Base-by-base conservation (phyloP, 2,113 vertebrate species). In the Condylura cristata region DNA sequence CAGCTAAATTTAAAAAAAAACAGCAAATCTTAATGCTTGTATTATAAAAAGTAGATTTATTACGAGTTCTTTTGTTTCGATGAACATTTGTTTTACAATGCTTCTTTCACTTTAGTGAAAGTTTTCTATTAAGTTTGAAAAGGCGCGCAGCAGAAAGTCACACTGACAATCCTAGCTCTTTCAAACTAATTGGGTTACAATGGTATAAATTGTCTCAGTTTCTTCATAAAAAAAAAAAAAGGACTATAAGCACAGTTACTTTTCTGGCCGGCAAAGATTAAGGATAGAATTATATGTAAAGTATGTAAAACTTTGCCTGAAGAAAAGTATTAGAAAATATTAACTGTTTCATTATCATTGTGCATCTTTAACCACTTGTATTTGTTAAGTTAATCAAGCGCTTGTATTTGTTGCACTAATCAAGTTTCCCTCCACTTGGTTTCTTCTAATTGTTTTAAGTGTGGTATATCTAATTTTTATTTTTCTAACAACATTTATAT, bases 221-320 rank as follows among this genome's bases (percentile, higher is more conserved):
- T 93, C 32, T 84, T 88, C 80, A 74, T 26, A 12, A 93, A 44
- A 92, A 81, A 68, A 63, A 56, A n/a, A 24, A 41, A 72, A 78
- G 46, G 48, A 44, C 51, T 9, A 68, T 24, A 58, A 61, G 37
- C 60, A 39, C 20, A 12, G 30, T 76, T 51, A 48, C 30, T 44
- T 94, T 39, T 61, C 1, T 34, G 48, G 63, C 3, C 86, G 65
- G 18, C 46, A 60, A 22, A 5, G 37, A 63, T 63, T 37, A 89
- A 34, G 16, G 30, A 76, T 48, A 86, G 51, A 41, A 30, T 30
- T 53, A 26, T 18, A 82, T 37, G 11, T 34, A 53, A 80, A 60
- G 22, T 28, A 12, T 58, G 2, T 63, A 76, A 86, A 95, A 56
- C 51, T 14, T 26, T 70, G 10, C 46, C 37, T 86, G 30, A n/a